Percentiles rank a stretch among this genome's conserved stretches.
phyloP scores from a whole-genome alignment of 2,888 invertebrate species.

The Seira sanloemensis region DNA sequence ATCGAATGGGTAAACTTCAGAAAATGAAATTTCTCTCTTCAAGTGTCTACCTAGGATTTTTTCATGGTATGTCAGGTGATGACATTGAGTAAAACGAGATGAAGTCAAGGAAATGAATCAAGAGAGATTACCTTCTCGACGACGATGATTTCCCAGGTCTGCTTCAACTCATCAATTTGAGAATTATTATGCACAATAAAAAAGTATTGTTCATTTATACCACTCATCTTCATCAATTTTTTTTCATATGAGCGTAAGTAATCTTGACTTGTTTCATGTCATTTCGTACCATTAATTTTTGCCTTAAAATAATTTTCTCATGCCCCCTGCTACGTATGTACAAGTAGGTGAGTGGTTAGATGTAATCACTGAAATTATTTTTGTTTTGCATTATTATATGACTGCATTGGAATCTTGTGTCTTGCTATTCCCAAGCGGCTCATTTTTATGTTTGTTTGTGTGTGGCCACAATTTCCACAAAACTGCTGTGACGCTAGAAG shows the following conservation, averaged over 20 bases:
- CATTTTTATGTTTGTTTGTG: slow-evolving; percentile 37
- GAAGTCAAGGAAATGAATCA: not conserved
- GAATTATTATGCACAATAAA: not conserved
- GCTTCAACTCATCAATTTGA: not conserved
- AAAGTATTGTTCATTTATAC: not conserved
- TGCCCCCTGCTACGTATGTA: not conserved
- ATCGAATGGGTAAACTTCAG: not conserved
- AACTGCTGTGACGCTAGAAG: not conserved
- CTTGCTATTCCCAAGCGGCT: not conserved
- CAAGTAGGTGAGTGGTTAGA: not conserved
- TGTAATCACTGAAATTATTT: not conserved
- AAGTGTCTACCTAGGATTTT: slow-evolving; percentile 23
- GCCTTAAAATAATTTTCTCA: not conserved
- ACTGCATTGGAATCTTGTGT: not conserved
- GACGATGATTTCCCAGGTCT: not conserved
- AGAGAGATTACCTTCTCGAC: not conserved
- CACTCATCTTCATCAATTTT: not conserved
- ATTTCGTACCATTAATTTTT: not conserved
- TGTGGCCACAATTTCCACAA: slow-evolving; percentile 46
- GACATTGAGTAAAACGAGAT: slow-evolving; percentile 13
- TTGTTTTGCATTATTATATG: not conserved
- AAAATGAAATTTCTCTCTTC: slow-evolving; percentile 19
- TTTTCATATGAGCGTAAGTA: not conserved
- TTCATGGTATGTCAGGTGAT: slow-evolving; percentile 51
- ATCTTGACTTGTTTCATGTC: not conserved